These are phyloP conservation scores for Meriones unguiculatus DNA, from an alignment of 2,113 vertebrate species.

Conservation along the genomic window DNA sequence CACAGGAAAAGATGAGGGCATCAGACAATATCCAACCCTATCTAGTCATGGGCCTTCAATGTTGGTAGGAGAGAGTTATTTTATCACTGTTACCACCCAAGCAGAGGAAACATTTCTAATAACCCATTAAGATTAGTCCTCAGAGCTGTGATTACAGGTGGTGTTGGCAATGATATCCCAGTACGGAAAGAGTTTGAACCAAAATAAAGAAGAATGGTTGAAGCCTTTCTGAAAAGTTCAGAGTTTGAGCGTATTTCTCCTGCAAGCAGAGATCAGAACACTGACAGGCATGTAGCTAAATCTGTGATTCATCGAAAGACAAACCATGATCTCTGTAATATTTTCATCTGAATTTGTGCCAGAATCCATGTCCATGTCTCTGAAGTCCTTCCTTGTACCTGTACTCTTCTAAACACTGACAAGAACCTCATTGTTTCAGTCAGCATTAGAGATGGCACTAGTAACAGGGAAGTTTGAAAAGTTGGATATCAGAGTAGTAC, in stretches of 20 bases:
- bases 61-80: neutral
- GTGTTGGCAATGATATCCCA: neutral
- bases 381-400: neutral
- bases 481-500: neutral
- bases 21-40: neutral
- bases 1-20: accelerated
- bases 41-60: neutral
- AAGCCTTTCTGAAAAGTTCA: neutral
- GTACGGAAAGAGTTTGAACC: neutral
- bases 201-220: accelerated
- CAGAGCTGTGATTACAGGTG: neutral
- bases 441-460: neutral
- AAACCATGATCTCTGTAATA: neutral
- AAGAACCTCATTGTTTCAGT: neutral
- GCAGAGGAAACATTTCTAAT: neutral
- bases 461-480: neutral
- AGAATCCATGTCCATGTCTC: neutral
- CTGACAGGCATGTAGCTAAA: neutral
- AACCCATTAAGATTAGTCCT: neutral
- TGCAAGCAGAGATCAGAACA: neutral
- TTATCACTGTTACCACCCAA: neutral
- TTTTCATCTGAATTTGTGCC: neutral
- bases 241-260: neutral
- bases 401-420: neutral
- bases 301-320: neutral